A percentile compares a stretch with the other conserved stretches of the same genome.
phyloP scores from a whole-genome alignment of 2,113 vertebrate genomes.

The Struthidea cinerea region DNA sequence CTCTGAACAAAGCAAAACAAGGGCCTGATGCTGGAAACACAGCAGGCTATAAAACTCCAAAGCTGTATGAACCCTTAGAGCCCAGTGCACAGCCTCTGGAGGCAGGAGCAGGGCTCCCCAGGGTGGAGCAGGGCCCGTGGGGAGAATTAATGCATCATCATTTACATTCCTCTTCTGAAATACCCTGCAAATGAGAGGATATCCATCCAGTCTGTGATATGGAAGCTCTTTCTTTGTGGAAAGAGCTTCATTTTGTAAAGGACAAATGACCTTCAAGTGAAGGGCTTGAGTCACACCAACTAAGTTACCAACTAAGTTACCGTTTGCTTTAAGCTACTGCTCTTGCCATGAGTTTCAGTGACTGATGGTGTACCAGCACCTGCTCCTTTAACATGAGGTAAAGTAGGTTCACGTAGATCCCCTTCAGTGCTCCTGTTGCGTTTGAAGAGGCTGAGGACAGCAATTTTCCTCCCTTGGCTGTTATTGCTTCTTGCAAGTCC shows the following conservation, averaged over 20 bases:
- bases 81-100: background rate
- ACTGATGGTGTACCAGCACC: background rate
- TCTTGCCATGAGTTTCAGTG: background rate
- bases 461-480: background rate
- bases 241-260: background rate
- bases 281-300: background rate
- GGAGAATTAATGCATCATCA: background rate
- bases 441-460: background rate
- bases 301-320: background rate
- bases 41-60: accelerated
- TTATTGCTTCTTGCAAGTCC: background rate
- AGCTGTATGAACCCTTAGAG: background rate
- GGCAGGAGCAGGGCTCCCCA: background rate
- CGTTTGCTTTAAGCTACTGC: background rate
- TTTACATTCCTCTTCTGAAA: background rate
- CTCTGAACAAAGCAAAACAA: background rate
- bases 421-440: background rate
- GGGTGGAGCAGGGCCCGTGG: background rate
- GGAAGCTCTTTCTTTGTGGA: background rate
- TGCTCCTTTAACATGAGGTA: background rate
- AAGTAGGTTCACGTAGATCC: background rate
- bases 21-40: background rate
- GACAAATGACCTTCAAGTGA: background rate
- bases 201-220: background rate
- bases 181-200: background rate